phyloP scores from a whole-genome alignment of 1,140 invertebrate genomes.

The Paracyclopina nana region DNA sequence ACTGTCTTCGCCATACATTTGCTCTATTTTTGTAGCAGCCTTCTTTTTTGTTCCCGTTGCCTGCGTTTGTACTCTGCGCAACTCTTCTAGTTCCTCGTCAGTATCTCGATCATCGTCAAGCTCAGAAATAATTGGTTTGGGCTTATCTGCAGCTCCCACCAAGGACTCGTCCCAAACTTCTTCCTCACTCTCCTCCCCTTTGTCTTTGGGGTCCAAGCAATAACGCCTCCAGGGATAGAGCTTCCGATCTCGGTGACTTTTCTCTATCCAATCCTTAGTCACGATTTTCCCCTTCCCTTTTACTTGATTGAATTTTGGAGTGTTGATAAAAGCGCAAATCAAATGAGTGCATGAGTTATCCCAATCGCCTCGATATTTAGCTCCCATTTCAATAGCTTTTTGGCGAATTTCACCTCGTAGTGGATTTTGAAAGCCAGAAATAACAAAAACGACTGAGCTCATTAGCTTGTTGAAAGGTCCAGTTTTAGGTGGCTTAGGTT shows the following conservation, averaged over 20 bases:
- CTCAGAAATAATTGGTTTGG: neutral
- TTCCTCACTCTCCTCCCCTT: slow-evolving; percentile 24
- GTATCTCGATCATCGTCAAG: slow-evolving; percentile 6
- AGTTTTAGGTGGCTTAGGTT: slow-evolving; percentile 18
- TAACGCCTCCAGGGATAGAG: slow-evolving; percentile 48
- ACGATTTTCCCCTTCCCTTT: slow-evolving; percentile 45
- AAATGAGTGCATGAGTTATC: slow-evolving; percentile 51
- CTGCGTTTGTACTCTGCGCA: neutral
- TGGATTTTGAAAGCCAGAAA: slow-evolving; percentile 73
- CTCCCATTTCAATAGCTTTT: slow-evolving; percentile 52
- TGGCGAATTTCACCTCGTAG: slow-evolving; percentile 41
- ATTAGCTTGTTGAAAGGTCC: slow-evolving; percentile 38
- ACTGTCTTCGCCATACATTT: neutral
- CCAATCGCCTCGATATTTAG: slow-evolving; percentile 55
- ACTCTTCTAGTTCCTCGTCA: slow-evolving; percentile 11
- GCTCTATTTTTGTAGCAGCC: neutral
- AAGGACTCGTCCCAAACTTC: slow-evolving; percentile 23
- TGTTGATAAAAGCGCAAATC: slow-evolving; percentile 61
- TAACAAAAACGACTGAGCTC: slow-evolving; percentile 45
- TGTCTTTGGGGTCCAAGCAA: slow-evolving; percentile 15
- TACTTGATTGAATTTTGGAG: slow-evolving; percentile 61
- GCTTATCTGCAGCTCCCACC: slow-evolving; percentile 1
- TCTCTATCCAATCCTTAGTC: slow-evolving; percentile 49
- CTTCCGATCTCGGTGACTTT: slow-evolving; percentile 39
- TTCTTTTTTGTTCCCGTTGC: slow-evolving; percentile 3